phyloP scores from a whole-genome alignment of 2,113 vertebrate genomes.

The Boleophthalmus pectinirostris region DNA sequence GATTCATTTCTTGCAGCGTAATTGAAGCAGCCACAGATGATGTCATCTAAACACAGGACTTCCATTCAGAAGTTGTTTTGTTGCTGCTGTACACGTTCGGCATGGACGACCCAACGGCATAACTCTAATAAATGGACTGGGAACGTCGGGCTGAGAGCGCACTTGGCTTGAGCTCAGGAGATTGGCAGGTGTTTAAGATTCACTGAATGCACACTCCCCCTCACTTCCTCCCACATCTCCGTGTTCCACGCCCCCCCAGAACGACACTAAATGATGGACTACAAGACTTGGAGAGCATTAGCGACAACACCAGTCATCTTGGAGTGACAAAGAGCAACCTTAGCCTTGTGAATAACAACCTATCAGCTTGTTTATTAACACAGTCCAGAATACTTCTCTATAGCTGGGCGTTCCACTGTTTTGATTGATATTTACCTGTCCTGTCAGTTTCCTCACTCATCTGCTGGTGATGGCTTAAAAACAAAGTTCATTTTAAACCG shows the following conservation, averaged over 20 bases:
- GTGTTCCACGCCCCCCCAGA: slow-evolving; percentile 20
- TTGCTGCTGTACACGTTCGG: slow-evolving; percentile 47
- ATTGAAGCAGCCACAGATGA: slow-evolving; percentile 65
- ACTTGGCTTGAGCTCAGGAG: slow-evolving; percentile 52
- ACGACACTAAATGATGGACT: slow-evolving; percentile 55
- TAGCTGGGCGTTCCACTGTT: slow-evolving; percentile 33
- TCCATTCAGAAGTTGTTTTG: slow-evolving; percentile 69
- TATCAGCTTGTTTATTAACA: slow-evolving; percentile 73
- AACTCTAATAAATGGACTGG: slow-evolving; percentile 67
- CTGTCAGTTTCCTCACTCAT: slow-evolving; percentile 5
- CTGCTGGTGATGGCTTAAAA: slow-evolving; percentile 34
- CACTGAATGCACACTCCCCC: slow-evolving; percentile 30
- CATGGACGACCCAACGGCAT: slow-evolving; percentile 51
- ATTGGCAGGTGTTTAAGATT: slow-evolving; percentile 75
- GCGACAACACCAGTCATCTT: slow-evolving; percentile 72
- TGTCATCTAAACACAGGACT: slow-evolving; percentile 71
- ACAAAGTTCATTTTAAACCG: too few species aligned
- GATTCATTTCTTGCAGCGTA: slow-evolving; percentile 67
- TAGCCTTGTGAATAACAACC: slow-evolving; percentile 69
- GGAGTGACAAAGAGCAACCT: slow-evolving; percentile 52
- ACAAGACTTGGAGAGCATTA: slow-evolving; percentile 53
- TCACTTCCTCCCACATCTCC: slow-evolving; percentile 3
- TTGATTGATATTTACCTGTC: slow-evolving; percentile 26
- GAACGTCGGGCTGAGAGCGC: slow-evolving; percentile 48
- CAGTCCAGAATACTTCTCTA: slow-evolving; percentile 69